Percentiles rank a stretch among this genome's conserved stretches.
These are phyloP conservation scores for Drosophila chauvacae DNA, from an alignment of 1,140 invertebrate species.

Conservation along the genomic window DNA sequence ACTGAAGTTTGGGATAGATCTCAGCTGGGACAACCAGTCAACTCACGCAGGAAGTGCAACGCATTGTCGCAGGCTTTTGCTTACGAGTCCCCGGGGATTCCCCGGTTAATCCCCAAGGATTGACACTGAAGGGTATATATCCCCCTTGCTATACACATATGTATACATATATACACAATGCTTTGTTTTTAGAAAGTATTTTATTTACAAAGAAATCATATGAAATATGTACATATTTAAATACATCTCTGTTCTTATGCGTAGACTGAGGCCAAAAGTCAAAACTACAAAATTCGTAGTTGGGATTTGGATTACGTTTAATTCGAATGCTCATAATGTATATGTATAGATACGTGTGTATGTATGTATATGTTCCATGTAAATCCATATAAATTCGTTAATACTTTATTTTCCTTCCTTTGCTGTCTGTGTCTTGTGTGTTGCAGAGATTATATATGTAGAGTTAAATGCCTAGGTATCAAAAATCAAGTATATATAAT, in stretches of 20 bases:
- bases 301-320: slow-evolving; percentile 9
- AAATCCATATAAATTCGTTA: slow-evolving; percentile 45
- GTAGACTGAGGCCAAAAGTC: not conserved
- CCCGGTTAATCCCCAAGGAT: no score
- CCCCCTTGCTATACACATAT: no score
- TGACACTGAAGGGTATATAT: no score
- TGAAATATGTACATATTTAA: slow-evolving; percentile 26
- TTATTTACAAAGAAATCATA: slow-evolving; percentile 52
- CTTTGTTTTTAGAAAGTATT: slow-evolving; percentile 36
- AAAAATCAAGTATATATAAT: slow-evolving; percentile 20
- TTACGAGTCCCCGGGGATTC: no score
- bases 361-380: slow-evolving; percentile 25
- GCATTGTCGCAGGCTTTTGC: no score
- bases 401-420: slow-evolving; percentile 32
- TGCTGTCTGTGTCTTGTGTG: slow-evolving; percentile 24
- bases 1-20: not conserved
- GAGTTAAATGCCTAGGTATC: slow-evolving; percentile 14
- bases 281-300: slow-evolving; percentile 15
- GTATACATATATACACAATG: no score
- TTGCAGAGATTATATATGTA: not conserved
- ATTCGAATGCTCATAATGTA: slow-evolving; percentile 23
- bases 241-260: not conserved
- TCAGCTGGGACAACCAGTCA: not conserved
- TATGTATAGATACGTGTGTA: slow-evolving; percentile 3
- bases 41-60: no score